A percentile compares a stretch with the other conserved stretches of the same genome.
Evolutionary conservation across 2,113 vertebrate genomes (phyloP).

Genomic region (Piaya cayana): DNA sequence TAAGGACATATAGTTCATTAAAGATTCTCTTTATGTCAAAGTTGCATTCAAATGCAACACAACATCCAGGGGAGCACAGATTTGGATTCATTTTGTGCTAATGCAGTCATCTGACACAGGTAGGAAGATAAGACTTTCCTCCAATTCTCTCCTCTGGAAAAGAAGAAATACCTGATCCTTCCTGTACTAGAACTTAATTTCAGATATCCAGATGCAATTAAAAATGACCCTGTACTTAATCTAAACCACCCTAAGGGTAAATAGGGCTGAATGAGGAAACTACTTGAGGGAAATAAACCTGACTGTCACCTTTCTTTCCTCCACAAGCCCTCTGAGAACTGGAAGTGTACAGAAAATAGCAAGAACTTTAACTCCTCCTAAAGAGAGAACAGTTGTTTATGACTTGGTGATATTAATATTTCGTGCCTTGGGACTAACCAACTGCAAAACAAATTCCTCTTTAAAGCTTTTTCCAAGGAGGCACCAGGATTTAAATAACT

Average conservation of each 20-base stretch:
- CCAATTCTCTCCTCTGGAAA: background rate
- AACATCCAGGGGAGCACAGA: background rate
- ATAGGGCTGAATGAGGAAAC: background rate
- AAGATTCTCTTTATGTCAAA: slow-evolving; percentile 27
- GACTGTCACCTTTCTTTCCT: background rate
- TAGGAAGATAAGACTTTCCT: slow-evolving; percentile 33
- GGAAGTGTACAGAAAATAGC: background rate
- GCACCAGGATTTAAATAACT: background rate
- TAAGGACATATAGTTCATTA: slow-evolving; percentile 2
- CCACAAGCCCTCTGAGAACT: background rate
- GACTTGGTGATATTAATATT: background rate
- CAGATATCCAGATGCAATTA: slow-evolving; percentile 17
- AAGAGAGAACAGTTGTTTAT: background rate
- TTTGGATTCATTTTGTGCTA: slow-evolving; percentile 10
- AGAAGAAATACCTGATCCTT: background rate
- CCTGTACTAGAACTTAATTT: background rate
- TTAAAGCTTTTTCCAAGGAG: background rate
- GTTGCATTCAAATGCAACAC: slow-evolving; percentile 18
- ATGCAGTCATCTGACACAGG: background rate
- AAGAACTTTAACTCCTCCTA: background rate
- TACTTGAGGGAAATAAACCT: background rate
- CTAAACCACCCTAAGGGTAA: background rate
- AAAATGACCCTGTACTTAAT: slow-evolving; percentile 3
- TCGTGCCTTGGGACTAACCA: background rate
- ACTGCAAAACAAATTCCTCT: background rate